Evolutionary conservation across 2,888 invertebrate species (phyloP).

Genomic region (Oxytorus armatus): DNA sequence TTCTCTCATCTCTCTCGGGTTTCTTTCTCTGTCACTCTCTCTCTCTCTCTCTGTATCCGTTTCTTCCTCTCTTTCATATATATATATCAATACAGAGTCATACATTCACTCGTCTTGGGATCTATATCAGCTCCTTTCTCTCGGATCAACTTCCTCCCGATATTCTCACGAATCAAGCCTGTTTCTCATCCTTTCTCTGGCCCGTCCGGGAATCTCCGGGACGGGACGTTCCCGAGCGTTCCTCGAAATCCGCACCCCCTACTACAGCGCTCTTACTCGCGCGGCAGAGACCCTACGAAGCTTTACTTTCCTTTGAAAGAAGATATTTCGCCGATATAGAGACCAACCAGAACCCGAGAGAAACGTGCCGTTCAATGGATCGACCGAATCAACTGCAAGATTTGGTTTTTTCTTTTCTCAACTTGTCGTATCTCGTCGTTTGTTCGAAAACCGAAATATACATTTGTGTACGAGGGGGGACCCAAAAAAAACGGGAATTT

Average conservation of each 20-base stretch:
- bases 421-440: background rate
- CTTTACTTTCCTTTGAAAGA: conserved; percentile 72
- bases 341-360: conserved; percentile 58
- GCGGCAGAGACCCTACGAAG: conserved; percentile 44
- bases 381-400: conserved; percentile 75
- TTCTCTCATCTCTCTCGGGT: conserved; percentile 56
- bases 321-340: conserved; percentile 78
- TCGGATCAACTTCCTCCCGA: conserved; percentile 50
- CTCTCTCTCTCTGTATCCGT: too few species aligned
- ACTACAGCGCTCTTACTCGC: background rate
- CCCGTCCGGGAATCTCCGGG: conserved; percentile 14
- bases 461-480: too few species aligned
- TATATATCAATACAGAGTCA: background rate
- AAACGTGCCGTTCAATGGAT: conserved; percentile 74
- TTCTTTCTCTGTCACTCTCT: too few species aligned
- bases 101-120: conserved; percentile 30
- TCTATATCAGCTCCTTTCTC: conserved; percentile 53
- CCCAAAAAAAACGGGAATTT: too few species aligned
- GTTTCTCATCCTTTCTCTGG: conserved; percentile 30
- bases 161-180: conserved; percentile 55
- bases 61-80: conserved; percentile 1
- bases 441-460: background rate
- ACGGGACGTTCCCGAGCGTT: conserved; percentile 45
- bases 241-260: conserved; percentile 43
- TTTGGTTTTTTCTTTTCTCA: conserved; percentile 76